Percentiles rank a stretch among this genome's conserved stretches.
Conservation (phyloP, 2,797 vertebrate genomes). For the Amniataba percoides region DNA sequence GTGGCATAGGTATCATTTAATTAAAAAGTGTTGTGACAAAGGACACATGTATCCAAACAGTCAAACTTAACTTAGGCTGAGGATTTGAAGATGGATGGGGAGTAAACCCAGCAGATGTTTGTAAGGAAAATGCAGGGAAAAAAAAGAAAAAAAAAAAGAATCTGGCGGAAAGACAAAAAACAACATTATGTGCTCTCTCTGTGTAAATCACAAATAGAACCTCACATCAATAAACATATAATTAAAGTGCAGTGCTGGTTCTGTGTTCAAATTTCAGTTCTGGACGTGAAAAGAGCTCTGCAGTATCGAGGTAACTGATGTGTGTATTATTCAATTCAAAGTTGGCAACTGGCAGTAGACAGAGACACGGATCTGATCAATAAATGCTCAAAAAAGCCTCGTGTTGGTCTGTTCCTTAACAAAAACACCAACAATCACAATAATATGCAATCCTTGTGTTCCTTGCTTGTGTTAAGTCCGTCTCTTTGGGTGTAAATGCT, state of each 20-base stretch:
- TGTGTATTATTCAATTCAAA: slow-evolving; percentile 19
- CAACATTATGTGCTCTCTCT: background rate
- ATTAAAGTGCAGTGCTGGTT: background rate
- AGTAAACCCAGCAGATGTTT: slow-evolving; percentile 49
- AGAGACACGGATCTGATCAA: slow-evolving; percentile 15
- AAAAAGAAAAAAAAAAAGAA: slow-evolving; percentile 5
- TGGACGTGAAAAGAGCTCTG: slow-evolving; percentile 6
- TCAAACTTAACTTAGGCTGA: slow-evolving; percentile 50
- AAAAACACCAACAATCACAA: no score
- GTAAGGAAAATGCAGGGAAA: slow-evolving; percentile 29
- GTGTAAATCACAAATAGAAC: background rate
- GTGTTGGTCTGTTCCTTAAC: background rate
- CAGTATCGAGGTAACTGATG: background rate
- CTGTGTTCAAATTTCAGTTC: background rate
- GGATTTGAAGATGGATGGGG: slow-evolving; percentile 54
- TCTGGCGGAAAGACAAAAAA: slow-evolving; percentile 3
- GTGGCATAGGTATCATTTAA: slow-evolving; percentile 79
- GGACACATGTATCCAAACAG: slow-evolving; percentile 55
- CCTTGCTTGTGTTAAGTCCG: background rate
- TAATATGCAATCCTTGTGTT: background rate
- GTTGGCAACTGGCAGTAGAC: slow-evolving; percentile 10
- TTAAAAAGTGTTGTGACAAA: slow-evolving; percentile 79
- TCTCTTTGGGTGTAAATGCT: background rate
- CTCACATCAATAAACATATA: background rate
- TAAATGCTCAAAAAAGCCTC: slow-evolving; percentile 26